Evolutionary conservation across 1,140 invertebrate genomes (phyloP), one percentile per base, ranked within the genome.

Genomic region (Apis cerana): DNA sequence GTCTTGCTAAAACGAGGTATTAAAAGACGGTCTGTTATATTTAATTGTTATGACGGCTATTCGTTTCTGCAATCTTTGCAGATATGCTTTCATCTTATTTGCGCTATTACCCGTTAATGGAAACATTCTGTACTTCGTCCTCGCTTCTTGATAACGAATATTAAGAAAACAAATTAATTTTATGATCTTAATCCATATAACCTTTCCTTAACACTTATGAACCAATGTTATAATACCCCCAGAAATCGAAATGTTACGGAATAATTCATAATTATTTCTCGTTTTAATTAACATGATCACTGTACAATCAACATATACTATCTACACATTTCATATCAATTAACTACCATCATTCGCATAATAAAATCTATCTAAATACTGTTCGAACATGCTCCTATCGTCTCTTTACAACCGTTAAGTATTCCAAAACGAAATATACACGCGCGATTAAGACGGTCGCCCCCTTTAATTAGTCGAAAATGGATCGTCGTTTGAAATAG

Each of bases 1-100:
- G 56, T 70, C 84, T 67, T 52, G 75, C 19, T 48, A 70, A 82
- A 68, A 83, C 81, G 68, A 84, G 86, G 83, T 82, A 89, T 90
- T 88, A 90, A 88, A 83, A 59, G 70, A 71, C 76, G 69, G 70
- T 83, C 85, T 81, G 79, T 88, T 87, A 84, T 43, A 43, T 43
- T 43, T 85, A 89, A 90, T 89, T 88, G 81, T 85, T 85, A 81
- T 74, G 72, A 33, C 7, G 33, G 69, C 61, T 65, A 52, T 74
- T 52, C 59, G 59, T 50, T 67, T 52, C 33, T 59, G n/a, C 61
- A 48, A 75, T 43, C 48, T 27, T 19, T 19, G 13, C 2, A 11
- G 19, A 23, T 19, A 64, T 43, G 21, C 50, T 48, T 0, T 33
- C 19, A 48, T n/a, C 10, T 3, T 62, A 17, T 27, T 62, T 43